Conservation (phyloP, 2,113 vertebrate species). For the Neogale vison region DNA sequence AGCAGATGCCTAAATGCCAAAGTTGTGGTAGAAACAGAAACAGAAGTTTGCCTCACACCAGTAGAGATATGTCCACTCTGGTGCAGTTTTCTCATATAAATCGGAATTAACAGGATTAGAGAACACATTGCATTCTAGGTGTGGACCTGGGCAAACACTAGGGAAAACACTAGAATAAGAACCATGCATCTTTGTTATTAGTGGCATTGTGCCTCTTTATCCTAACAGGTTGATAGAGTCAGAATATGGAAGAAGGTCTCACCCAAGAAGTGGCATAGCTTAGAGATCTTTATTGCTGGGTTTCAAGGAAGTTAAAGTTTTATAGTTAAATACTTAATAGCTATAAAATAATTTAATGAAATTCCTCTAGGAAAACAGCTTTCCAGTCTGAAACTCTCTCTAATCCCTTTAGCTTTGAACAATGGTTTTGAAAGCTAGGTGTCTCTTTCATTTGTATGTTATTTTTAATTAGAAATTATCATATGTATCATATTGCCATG, state of each 20-base stretch:
- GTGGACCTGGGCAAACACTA: background rate
- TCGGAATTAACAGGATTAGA: background rate
- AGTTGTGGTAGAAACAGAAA: background rate
- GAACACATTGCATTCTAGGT: background rate
- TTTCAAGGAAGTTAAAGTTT: background rate
- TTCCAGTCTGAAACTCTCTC: background rate
- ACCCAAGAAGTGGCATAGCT: background rate
- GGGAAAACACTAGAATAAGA: background rate
- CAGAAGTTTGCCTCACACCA: background rate
- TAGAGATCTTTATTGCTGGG: background rate
- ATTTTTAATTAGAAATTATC: constrained; percentile 11
- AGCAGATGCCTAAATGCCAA: background rate
- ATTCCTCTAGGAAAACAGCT: constrained; percentile 4
- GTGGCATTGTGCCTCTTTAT: background rate
- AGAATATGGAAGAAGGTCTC: background rate
- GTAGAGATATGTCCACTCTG: background rate
- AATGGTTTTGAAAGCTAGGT: constrained; percentile 4
- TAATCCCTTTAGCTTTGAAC: background rate
- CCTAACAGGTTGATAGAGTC: background rate
- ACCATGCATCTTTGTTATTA: background rate
- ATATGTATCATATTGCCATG: background rate
- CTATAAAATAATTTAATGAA: background rate
- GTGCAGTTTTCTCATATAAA: background rate
- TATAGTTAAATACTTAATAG: background rate
- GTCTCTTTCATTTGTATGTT: background rate